Evolutionary conservation across 2,888 invertebrate genomes (phyloP).

Genomic region (Scaeva pyrastri): DNA sequence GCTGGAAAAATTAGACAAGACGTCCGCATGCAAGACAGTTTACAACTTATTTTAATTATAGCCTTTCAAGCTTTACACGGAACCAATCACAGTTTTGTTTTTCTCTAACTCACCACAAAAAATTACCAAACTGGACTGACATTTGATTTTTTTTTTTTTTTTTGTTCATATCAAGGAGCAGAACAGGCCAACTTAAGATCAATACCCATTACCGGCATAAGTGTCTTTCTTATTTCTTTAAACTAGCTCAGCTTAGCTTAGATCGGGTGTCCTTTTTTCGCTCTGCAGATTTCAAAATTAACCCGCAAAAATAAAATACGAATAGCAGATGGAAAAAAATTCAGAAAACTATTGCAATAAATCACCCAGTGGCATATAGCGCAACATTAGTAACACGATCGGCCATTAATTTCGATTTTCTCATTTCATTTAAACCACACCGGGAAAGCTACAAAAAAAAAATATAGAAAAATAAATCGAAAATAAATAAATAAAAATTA

Average conservation of each 20-base stretch:
- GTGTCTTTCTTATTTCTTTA: slow-evolving; percentile 15
- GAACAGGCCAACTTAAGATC: slow-evolving; percentile 12
- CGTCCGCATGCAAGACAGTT: slow-evolving; percentile 62
- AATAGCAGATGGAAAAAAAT: background rate
- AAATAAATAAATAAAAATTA: slow-evolving; percentile 25
- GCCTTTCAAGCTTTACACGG: slow-evolving; percentile 61
- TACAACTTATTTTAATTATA: slow-evolving; percentile 74
- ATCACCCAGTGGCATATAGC: slow-evolving; percentile 76
- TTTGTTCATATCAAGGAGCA: slow-evolving; percentile 23
- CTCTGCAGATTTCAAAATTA: slow-evolving; percentile 18
- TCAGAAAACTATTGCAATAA: slow-evolving; percentile 59
- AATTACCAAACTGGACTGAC: slow-evolving; percentile 38
- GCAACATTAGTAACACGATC: slow-evolving; percentile 76
- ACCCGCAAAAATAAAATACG: slow-evolving; percentile 15
- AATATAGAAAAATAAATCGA: slow-evolving; percentile 3
- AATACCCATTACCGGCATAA: slow-evolving; percentile 51
- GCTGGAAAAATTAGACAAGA: slow-evolving; percentile 67
- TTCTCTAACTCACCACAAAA: slow-evolving; percentile 12
- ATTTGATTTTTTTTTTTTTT: background rate
- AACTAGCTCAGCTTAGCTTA: no score
- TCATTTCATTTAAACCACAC: slow-evolving; percentile 55
- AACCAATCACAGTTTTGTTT: slow-evolving; percentile 45
- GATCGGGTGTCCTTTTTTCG: slow-evolving; percentile 65
- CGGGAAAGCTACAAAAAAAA: slow-evolving; percentile 17
- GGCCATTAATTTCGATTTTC: slow-evolving; percentile 74